A percentile compares a stretch with the other conserved stretches of the same genome.
These are phyloP conservation scores for Drosophila meridiana DNA, from an alignment of 2,888 invertebrate genomes.

Conservation along the genomic window DNA sequence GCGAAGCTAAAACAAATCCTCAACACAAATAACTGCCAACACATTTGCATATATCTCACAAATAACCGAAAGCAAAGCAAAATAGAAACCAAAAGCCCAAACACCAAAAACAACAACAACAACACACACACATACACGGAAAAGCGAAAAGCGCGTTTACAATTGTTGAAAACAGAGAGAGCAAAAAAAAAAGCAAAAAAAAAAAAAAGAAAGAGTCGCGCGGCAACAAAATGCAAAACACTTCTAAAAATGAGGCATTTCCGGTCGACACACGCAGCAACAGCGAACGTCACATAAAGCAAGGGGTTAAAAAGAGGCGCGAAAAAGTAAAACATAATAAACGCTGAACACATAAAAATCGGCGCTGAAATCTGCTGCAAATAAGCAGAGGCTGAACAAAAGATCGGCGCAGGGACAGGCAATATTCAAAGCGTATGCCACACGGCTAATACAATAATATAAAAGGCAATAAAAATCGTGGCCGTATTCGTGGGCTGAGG, in stretches of 20 bases:
- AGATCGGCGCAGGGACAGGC: constrained; percentile 41
- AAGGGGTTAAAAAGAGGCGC: constrained; percentile 68
- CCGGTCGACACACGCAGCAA: constrained; percentile 71
- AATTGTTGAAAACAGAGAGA: constrained; percentile 45
- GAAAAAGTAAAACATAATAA: constrained; percentile 73
- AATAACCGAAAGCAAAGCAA: constrained; percentile 57
- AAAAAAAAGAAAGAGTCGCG: constrained; percentile 32
- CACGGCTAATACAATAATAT: constrained; percentile 76
- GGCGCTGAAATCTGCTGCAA: constrained; percentile 66
- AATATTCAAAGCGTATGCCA: constrained; percentile 74
- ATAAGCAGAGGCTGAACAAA: constrained; percentile 37
- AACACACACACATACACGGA: constrained; percentile 17
- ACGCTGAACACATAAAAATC: constrained; percentile 70
- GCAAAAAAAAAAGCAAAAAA: constrained; percentile 2
- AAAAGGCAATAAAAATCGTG: constrained; percentile 73
- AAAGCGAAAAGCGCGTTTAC: constrained; percentile 51
- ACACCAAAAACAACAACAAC: constrained; percentile 35
- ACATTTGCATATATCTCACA: constrained; percentile 75
- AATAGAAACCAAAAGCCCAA: constrained; percentile 65
- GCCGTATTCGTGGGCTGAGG: constrained; percentile 38
- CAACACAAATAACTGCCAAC: constrained; percentile 77
- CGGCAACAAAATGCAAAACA: constrained; percentile 76
- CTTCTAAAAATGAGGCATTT: constrained; percentile 80
- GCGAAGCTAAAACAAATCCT: constrained; percentile 71
- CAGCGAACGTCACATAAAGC: constrained; percentile 43